Evolutionary conservation across 2,797 vertebrate species (phyloP).

Genomic region (Cyclopterus lumpus): DNA sequence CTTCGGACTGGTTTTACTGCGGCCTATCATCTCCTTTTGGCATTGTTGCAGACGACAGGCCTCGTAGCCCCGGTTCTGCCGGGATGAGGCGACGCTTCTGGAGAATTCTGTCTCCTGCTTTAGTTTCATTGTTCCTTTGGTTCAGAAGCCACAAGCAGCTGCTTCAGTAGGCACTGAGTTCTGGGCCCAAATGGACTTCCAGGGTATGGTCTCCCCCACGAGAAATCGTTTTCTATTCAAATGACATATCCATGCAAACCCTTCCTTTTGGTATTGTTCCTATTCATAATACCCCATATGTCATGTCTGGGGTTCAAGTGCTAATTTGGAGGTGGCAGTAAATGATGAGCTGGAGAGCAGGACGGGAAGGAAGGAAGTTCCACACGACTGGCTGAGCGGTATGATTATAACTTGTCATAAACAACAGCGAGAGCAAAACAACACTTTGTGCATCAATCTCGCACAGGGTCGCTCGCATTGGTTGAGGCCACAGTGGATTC

Average conservation of each 20-base stretch:
- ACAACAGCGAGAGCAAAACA: constrained; percentile 57
- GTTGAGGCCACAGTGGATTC: constrained; percentile 34
- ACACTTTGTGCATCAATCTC: constrained; percentile 50
- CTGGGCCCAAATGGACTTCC: constrained; percentile 49
- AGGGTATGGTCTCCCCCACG: constrained; percentile 45
- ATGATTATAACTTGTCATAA: constrained; percentile 49
- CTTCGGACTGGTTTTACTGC: constrained; percentile 77
- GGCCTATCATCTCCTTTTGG: constrained; percentile 79
- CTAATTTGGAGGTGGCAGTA: constrained; percentile 41
- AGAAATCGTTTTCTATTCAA: constrained; percentile 36
- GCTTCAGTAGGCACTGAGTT: constrained; percentile 56
- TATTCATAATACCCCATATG: constrained; percentile 45
- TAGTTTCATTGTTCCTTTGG: constrained; percentile 62
- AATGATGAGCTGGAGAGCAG: constrained; percentile 27
- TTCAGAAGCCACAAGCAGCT: constrained; percentile 75
- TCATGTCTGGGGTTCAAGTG: constrained; percentile 35
- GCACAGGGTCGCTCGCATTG: not conserved
- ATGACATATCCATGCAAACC: constrained; percentile 48
- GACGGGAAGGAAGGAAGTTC: constrained; percentile 12
- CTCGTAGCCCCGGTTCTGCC: constrained; percentile 31
- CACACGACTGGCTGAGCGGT: constrained; percentile 7
- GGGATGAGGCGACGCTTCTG: constrained; percentile 45
- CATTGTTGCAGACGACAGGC: constrained; percentile 68
- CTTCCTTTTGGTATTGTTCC: constrained; percentile 45
- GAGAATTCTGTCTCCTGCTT: constrained; percentile 43